Evolutionary conservation across 2,888 invertebrate species (phyloP).

Genomic region (Rhogogaster chlorosoma): DNA sequence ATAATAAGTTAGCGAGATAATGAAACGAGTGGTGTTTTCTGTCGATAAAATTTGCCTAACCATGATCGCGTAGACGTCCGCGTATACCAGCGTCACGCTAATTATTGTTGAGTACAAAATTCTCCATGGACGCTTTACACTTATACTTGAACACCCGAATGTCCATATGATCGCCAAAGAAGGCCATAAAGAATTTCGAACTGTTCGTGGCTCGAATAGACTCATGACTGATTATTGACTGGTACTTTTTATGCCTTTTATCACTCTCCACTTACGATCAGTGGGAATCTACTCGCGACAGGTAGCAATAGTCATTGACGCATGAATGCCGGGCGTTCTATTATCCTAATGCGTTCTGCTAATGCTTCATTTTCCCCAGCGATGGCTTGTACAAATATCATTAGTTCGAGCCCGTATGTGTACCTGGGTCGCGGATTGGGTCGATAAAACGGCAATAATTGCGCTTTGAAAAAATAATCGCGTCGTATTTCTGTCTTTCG

Average conservation of each 20-base stretch:
- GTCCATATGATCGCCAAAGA: background rate
- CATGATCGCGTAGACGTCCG: background rate
- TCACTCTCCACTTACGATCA: background rate
- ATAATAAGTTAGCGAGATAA: background rate
- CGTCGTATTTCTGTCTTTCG: background rate
- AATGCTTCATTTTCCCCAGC: background rate
- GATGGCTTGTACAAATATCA: constrained; percentile 17
- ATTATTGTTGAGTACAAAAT: constrained; percentile 6
- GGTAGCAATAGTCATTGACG: background rate
- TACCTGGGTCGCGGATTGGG: background rate
- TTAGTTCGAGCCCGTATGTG: background rate
- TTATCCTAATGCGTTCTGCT: constrained; percentile 25
- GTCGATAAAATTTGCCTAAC: too few relatives aligned
- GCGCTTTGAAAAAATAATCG: background rate
- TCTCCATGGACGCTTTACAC: background rate
- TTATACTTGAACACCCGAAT: background rate
- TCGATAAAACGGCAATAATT: background rate
- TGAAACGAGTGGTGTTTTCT: background rate
- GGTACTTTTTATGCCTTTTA: background rate
- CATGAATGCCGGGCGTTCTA: background rate
- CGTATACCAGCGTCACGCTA: background rate
- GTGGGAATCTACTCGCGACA: background rate
- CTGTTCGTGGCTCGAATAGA: background rate
- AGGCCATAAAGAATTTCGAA: constrained; percentile 20
- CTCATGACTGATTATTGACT: background rate